A percentile compares a stretch with the other conserved stretches of the same genome.
Conservation (phyloP, 2,113 vertebrate species). For the Pelvicachromis taeniatus region DNA sequence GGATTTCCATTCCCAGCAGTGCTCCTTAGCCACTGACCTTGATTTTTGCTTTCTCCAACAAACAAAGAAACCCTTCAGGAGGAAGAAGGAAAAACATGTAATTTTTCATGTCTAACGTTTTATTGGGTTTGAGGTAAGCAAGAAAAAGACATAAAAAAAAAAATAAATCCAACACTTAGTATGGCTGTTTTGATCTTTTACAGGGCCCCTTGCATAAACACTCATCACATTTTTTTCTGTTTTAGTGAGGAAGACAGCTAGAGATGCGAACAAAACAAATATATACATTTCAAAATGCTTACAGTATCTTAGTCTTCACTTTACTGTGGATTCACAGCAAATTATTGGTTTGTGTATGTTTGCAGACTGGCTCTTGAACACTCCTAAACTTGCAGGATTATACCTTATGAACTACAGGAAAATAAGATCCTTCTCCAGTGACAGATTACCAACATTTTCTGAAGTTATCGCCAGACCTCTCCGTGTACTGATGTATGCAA, state of each 20-base stretch:
- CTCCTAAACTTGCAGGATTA: background rate
- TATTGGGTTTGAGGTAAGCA: slow-evolving; percentile 27
- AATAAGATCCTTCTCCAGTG: background rate
- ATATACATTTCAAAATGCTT: slow-evolving; percentile 34
- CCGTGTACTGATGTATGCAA: background rate
- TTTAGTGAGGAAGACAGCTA: slow-evolving; percentile 6
- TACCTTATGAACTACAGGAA: background rate
- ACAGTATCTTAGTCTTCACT: background rate
- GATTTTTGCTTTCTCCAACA: background rate
- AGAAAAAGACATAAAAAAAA: slow-evolving; percentile 1
- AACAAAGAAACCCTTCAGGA: background rate
- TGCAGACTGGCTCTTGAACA: background rate
- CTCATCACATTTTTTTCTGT: background rate
- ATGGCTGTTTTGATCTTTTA: background rate
- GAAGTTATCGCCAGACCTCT: background rate
- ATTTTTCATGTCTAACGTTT: background rate
- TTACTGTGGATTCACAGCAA: background rate
- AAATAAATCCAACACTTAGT: background rate
- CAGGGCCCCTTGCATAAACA: background rate
- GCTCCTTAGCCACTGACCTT: background rate
- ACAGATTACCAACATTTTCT: background rate
- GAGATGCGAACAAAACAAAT: slow-evolving; percentile 24
- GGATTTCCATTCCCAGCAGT: background rate
- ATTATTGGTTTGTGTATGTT: background rate
- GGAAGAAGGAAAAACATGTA: background rate